Evolutionary conservation across 1,140 invertebrate species (phyloP).

Genomic region (Temnothorax longispinosus): DNA sequence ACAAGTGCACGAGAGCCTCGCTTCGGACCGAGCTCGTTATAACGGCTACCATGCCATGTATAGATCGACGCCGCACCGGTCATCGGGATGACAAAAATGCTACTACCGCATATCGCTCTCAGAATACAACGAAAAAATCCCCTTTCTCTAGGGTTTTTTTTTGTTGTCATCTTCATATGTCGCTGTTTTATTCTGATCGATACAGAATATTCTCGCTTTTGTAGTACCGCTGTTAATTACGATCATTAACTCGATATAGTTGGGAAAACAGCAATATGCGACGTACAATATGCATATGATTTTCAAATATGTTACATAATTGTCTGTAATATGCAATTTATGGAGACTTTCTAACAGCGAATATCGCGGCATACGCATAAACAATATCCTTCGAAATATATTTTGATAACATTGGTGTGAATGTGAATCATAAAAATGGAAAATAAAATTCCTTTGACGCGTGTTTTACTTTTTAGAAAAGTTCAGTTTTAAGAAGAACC

Average conservation of each 20-base stretch:
- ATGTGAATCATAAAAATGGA: no score
- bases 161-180: neutral
- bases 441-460: neutral
- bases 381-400: neutral
- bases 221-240: neutral
- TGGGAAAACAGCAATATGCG: neutral
- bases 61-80: neutral
- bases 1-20: constrained; percentile 29
- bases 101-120: constrained; percentile 18
- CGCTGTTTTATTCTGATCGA: neutral
- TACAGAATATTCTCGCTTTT: neutral
- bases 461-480: neutral
- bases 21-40: neutral
- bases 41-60: neutral
- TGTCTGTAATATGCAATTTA: neutral
- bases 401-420: neutral
- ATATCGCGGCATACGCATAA: neutral
- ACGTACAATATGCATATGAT: neutral
- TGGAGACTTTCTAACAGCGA: neutral
- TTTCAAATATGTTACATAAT: constrained; percentile 16
- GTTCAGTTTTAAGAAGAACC: neutral
- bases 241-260: constrained; percentile 28
- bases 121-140: neutral
- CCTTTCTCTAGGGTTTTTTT: neutral
- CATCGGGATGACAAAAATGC: constrained; percentile 39